Conservation (phyloP, 2,888 invertebrate species). For the Spodoptera littoralis region DNA sequence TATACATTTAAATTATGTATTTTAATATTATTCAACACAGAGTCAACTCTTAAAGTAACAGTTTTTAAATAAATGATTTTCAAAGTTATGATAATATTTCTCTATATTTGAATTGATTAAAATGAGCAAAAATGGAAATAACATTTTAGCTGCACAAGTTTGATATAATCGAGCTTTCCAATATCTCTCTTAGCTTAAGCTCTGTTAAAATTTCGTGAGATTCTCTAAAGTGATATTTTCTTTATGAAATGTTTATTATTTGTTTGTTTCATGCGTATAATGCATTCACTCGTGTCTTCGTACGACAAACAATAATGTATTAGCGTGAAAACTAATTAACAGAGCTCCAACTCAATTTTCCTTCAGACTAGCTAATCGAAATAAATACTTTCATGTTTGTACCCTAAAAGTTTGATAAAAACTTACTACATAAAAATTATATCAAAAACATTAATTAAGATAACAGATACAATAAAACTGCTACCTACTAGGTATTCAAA, state of each 20-base stretch:
- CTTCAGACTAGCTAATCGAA: conserved; percentile 78
- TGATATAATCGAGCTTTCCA: conserved; percentile 46
- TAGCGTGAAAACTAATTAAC: conserved; percentile 58
- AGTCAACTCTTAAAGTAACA: conserved; percentile 81
- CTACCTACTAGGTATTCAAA: conserved; percentile 48
- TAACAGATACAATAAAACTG: conserved; percentile 66
- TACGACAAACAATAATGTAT: conserved; percentile 43
- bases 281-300: conserved; percentile 42
- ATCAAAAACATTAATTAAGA: conserved; percentile 68
- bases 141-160: conserved; percentile 49
- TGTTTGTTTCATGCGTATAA: conserved; percentile 29
- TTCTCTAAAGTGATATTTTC: conserved; percentile 64
- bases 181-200: conserved; percentile 55
- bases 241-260: conserved; percentile 36
- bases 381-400: conserved; percentile 82
- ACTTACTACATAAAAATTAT: conserved; percentile 73
- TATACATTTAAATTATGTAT: conserved; percentile 82
- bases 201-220: conserved; percentile 71
- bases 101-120: conserved; percentile 55
- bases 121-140: conserved; percentile 61
- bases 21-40: conserved; percentile 83
- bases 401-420: conserved; percentile 77
- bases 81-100: conserved; percentile 52
- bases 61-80: conserved; percentile 70
- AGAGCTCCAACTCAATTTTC: conserved; percentile 60